Percentiles rank a stretch among this genome's conserved stretches.
These are phyloP conservation scores for Lysiphlebus fabarum DNA, from an alignment of 1,140 invertebrate species.

Conservation along the genomic window DNA sequence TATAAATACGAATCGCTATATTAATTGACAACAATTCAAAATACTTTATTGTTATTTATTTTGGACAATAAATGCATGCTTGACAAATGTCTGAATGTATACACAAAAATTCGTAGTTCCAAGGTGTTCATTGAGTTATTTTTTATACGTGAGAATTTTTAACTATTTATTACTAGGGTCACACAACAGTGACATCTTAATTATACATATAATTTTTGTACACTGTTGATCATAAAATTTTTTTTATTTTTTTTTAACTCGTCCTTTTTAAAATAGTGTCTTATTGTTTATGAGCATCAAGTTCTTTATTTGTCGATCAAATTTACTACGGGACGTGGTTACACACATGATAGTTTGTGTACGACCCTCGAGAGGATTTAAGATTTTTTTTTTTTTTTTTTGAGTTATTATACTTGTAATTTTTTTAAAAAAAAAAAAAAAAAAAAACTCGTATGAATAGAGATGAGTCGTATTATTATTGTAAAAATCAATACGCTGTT, in stretches of 20 bases:
- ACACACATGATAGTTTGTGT: slow-evolving; percentile 5
- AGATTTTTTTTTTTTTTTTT: neutral
- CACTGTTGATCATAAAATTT: neutral
- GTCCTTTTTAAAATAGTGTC: neutral
- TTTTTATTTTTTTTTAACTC: neutral
- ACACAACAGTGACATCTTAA: slow-evolving; percentile 28
- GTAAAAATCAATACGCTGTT: too few species aligned
- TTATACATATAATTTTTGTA: slow-evolving; percentile 17
- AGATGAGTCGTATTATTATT: too few species aligned
- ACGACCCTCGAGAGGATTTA: neutral
- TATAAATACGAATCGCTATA: too few species aligned
- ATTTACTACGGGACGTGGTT: slow-evolving; percentile 13
- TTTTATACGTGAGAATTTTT: slow-evolving; percentile 25
- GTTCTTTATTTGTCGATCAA: neutral
- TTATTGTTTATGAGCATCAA: slow-evolving; percentile 1
- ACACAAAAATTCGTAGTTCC: slow-evolving; percentile 19
- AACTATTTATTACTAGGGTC: slow-evolving; percentile 28
- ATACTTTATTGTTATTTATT: too few species aligned
- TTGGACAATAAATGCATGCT: slow-evolving; percentile 9
- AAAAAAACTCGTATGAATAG: too few species aligned
- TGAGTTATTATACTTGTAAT: too few species aligned
- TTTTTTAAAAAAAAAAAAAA: too few species aligned
- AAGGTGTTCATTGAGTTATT: slow-evolving; percentile 7
- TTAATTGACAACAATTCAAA: too few species aligned
- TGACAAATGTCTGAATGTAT: slow-evolving; percentile 24